Base-by-base conservation (phyloP, 2,797 vertebrate genomes). In the Poeciliopsis presidionis region DNA sequence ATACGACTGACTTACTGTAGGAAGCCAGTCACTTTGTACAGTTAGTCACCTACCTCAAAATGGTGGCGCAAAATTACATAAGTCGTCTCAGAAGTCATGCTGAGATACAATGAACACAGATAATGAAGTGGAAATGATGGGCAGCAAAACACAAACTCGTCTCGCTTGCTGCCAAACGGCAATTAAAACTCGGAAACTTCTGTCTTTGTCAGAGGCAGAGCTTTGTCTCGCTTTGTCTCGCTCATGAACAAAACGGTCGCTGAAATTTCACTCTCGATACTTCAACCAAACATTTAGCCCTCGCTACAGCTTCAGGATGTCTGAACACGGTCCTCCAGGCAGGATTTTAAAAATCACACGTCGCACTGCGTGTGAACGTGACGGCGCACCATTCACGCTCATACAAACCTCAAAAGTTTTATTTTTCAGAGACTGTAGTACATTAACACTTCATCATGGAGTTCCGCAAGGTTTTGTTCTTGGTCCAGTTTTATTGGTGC, bases 281-380 rank as follows among this genome's bases (percentile, higher is more conserved):
- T 22, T 73, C 67, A 72, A 33, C 0, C n/a, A 45, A 84, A 46
- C 43, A 55, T 2, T 11, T 28, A 12, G 39, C 41, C 8, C 75
- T 84, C 36, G 74, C 67, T 18, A 18, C 57, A n/a, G 67, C 78
- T 93, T 53, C 90, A 96, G 96, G 96, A 82, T 96, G 96, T 93
- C 97, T 84, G 95, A 97, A 86, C 96, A 96, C 20, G 96, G 97
- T 90, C 96, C 96, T 78, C 95, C 93, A 80, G 96, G 96, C 92
- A 96, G 96, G 80, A 95, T 97, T 90, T 96, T 96, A 88, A 88
- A 97, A 7, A 94, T 96, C 96, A 89, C 95, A 96, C 94, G 97
- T 97, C 92, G 94, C 96, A 87, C 96, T 95, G 87, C 95, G 96
- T 94, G 96, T 96, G 96, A 96, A 87, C 89, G 90, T 86, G 25